phyloP scores from a whole-genome alignment of 37 sponge, comb jelly and placozoan genomes.

The Agelas oroides region DNA sequence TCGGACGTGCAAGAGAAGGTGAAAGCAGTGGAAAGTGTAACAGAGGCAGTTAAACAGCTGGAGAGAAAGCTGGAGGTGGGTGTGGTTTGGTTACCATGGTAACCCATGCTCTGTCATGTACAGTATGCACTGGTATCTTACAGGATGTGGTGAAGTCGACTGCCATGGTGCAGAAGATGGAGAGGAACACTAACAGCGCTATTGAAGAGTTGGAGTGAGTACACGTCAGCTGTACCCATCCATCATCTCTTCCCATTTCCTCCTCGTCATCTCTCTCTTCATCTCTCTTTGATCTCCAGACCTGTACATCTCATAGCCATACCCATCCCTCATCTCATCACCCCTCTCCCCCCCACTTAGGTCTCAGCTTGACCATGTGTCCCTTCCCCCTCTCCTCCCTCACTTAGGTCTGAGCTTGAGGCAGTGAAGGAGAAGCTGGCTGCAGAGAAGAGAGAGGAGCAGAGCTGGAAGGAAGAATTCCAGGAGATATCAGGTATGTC shows the following conservation, averaged over 20 bases:
- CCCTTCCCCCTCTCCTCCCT: too few species aligned
- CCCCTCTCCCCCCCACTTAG: too few species aligned
- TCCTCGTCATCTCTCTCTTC: too few species aligned
- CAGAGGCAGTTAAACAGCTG: conserved; percentile 11
- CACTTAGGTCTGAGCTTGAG: neutral
- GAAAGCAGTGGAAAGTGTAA: neutral
- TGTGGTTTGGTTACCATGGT: too few species aligned
- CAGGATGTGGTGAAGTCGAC: conserved; percentile 43
- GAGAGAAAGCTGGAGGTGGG: conserved; percentile 19
- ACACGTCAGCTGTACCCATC: neutral
- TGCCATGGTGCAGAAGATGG: conserved; percentile 40
- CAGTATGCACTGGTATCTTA: too few species aligned
- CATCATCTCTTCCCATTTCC: too few species aligned
- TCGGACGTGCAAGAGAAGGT: conserved; percentile 18
- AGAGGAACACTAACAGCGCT: neutral
- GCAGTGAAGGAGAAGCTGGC: conserved; percentile 31
- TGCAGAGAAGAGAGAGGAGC: conserved; percentile 26
- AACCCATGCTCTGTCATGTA: too few species aligned
- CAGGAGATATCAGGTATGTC: conserved; percentile 46
- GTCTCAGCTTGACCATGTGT: too few species aligned
- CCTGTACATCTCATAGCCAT: too few species aligned
- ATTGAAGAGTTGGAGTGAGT: conserved; percentile 54
- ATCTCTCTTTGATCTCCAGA: too few species aligned
- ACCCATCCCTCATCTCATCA: too few species aligned
- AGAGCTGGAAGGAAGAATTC: conserved; percentile 45